These are phyloP conservation scores for Trichonephila clavata DNA, from an alignment of 1,140 invertebrate genomes.

Conservation along the genomic window DNA sequence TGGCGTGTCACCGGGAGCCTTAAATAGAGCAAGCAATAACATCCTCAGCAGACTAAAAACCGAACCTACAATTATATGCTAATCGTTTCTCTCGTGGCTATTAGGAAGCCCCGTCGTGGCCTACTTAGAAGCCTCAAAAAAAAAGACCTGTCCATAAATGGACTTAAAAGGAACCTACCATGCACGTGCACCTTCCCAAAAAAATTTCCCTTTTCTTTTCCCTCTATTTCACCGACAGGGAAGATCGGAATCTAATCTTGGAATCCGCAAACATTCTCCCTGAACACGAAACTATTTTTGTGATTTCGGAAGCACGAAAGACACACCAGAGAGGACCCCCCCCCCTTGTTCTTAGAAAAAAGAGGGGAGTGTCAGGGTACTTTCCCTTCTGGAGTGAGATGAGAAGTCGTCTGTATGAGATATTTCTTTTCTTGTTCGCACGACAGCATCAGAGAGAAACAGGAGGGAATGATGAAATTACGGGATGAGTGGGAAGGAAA, in stretches of 20 bases:
- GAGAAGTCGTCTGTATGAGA: not conserved
- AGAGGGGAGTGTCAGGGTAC: not conserved
- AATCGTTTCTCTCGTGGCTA: not conserved
- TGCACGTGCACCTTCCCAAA: not conserved
- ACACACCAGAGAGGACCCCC: not conserved
- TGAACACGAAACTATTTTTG: not conserved
- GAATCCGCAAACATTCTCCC: conserved; percentile 6
- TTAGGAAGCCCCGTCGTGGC: not conserved
- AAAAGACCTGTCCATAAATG: conserved; percentile 3
- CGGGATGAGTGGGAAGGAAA: not conserved
- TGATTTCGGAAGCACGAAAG: not conserved
- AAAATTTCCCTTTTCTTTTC: not conserved
- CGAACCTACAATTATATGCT: not conserved
- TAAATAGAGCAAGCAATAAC: no score
- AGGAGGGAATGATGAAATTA: not conserved
- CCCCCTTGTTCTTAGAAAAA: not conserved
- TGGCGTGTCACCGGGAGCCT: no score
- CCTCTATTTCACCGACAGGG: not conserved
- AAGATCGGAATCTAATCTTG: conserved; percentile 12
- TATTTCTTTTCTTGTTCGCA: not conserved
- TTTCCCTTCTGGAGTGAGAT: not conserved
- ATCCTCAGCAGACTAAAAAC: no score
- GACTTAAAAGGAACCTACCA: not conserved
- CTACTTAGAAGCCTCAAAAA: conserved; percentile 14
- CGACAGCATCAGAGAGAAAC: not conserved